Percentiles rank a stretch among this genome's conserved stretches.
Evolutionary conservation across 2,888 invertebrate genomes (phyloP).

Genomic region (Scaptodrosophila latifasciaeformis): DNA sequence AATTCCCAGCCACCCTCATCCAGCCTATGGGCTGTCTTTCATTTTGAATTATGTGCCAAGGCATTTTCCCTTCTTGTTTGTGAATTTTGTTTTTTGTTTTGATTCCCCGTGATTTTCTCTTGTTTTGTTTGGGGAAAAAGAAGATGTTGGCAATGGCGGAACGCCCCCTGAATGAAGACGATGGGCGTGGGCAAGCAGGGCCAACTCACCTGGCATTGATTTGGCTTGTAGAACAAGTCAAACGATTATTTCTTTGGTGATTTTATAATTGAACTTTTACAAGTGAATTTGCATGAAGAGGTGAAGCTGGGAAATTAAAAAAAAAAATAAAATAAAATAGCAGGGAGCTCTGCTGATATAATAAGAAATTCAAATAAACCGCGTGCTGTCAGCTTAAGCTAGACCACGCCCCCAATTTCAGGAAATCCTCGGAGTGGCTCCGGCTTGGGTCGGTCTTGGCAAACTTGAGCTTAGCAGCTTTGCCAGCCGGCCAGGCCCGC

Average conservation of each 20-base stretch:
- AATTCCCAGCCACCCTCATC: conserved; percentile 52
- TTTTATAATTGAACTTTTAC: conserved; percentile 75
- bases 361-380: conserved; percentile 71
- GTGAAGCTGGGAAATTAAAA: conserved; percentile 49
- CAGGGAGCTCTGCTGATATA: conserved; percentile 34
- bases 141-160: no score
- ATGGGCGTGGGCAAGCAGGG: not conserved
- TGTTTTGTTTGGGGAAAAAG: no score
- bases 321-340: conserved; percentile 28
- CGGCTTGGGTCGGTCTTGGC: conserved; percentile 59
- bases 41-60: conserved; percentile 30
- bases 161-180: no score
- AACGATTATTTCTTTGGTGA: no score
- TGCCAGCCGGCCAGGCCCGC: conserved; percentile 55
- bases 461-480: conserved; percentile 69
- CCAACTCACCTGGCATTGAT: conserved; percentile 62
- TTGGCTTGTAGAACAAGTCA: conserved; percentile 74
- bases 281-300: conserved; percentile 62
- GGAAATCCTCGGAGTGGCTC: conserved; percentile 24
- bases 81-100: not conserved
- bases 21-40: conserved; percentile 28
- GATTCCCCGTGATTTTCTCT: not conserved
- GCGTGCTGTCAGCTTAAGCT: conserved; percentile 71
- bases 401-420: conserved; percentile 64
- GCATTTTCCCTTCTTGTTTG: no score